Conservation (phyloP, 2,113 vertebrate genomes). For the Protobothrops mucrosquamatus region DNA sequence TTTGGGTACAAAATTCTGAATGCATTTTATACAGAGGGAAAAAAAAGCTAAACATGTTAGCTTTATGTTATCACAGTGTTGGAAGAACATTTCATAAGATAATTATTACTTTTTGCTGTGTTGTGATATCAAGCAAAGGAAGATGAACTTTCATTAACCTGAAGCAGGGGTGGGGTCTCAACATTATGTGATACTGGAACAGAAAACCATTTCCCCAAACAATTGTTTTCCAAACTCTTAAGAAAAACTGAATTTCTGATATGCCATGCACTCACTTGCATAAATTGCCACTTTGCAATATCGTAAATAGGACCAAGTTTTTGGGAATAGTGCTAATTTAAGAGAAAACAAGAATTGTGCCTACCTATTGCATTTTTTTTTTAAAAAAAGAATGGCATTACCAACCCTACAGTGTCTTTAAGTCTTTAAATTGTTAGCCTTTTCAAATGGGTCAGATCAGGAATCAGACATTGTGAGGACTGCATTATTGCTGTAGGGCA, state of each 20-base stretch:
- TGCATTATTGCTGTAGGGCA: too few species aligned
- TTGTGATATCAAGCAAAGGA: not conserved
- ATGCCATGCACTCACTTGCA: not conserved
- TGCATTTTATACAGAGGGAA: not conserved
- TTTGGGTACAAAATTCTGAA: not conserved
- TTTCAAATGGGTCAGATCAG: not conserved
- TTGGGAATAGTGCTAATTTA: not conserved
- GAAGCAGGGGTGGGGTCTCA: constrained; percentile 21
- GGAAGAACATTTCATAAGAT: not conserved
- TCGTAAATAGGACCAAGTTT: constrained; percentile 1
- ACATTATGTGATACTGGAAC: constrained; percentile 9
- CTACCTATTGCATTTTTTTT: not conserved
- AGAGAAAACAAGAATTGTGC: not conserved
- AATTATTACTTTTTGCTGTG: not conserved
- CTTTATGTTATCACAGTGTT: not conserved
- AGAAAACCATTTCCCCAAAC: constrained; percentile 32
- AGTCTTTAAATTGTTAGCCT: not conserved
- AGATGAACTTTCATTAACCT: not conserved
- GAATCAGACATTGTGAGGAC: not conserved
- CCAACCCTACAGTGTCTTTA: too few species aligned
- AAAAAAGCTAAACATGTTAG: not conserved
- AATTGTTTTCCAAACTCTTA: constrained; percentile 10
- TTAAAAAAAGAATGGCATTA: not conserved
- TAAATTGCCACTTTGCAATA: constrained; percentile 15
- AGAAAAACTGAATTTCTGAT: constrained; percentile 3